Conservation (phyloP, 1,140 invertebrate genomes). For the Muscidifurax raptorellus region DNA sequence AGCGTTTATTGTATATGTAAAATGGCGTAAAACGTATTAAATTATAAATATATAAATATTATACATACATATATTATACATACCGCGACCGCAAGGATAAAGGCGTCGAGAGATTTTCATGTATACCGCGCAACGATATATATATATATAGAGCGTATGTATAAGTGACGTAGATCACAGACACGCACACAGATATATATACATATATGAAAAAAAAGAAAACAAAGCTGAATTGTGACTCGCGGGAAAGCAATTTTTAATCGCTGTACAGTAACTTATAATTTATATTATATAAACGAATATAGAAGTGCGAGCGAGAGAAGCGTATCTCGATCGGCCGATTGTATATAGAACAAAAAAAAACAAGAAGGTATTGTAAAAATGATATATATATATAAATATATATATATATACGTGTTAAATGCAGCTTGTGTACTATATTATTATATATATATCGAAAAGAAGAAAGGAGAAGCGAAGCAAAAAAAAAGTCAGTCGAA, state of each 20-base stretch:
- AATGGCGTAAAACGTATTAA: not conserved
- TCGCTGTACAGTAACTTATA: constrained; percentile 65
- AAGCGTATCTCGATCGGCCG: not conserved
- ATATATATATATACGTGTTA: constrained; percentile 67
- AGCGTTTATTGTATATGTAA: not conserved
- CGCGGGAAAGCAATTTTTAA: constrained; percentile 60
- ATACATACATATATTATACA: not conserved
- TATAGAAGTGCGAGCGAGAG: constrained; percentile 56
- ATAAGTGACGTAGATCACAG: too few relatives aligned
- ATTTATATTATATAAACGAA: constrained; percentile 53
- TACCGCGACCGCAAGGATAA: too few relatives aligned
- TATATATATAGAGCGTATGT: not conserved
- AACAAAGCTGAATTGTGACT: not conserved
- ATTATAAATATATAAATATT: constrained; percentile 4
- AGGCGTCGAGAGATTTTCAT: too few relatives aligned
- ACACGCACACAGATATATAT: not conserved
- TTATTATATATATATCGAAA: constrained; percentile 61
- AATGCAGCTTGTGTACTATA: constrained; percentile 75
- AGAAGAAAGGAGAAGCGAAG: not conserved
- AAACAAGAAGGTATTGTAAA: constrained; percentile 70
- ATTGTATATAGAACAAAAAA: constrained; percentile 63
- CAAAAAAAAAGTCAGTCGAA: constrained; percentile 61
- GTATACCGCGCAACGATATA: not conserved
- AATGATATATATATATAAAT: constrained; percentile 74
- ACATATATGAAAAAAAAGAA: not conserved